Evolutionary conservation across 1,140 invertebrate genomes (phyloP).

Genomic region (Vanessa atalanta): DNA sequence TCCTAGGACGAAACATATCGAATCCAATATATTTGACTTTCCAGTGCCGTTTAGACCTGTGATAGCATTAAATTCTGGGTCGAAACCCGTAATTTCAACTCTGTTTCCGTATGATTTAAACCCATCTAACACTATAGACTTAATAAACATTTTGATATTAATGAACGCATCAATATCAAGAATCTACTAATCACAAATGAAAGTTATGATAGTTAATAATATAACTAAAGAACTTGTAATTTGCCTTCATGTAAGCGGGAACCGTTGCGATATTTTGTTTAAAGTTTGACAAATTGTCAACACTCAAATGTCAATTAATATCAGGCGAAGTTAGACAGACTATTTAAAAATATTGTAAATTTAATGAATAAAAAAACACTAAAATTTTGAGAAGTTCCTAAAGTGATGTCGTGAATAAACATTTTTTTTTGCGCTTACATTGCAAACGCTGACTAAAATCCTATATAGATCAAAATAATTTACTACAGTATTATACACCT

Average conservation of each 20-base stretch:
- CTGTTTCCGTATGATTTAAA: slow-evolving; percentile 98
- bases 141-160: slow-evolving; percentile 91
- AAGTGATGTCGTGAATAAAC: too few relatives aligned
- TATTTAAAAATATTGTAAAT: too few relatives aligned
- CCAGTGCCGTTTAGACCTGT: slow-evolving; percentile 99
- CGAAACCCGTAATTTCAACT: slow-evolving; percentile 96
- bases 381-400: too few relatives aligned
- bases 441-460: too few relatives aligned
- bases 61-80: slow-evolving; percentile 98
- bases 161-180: slow-evolving; percentile 9
- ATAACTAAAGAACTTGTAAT: background rate
- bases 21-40: slow-evolving; percentile 99
- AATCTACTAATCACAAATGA: slow-evolving; percentile 4
- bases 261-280: slow-evolving; percentile 44
- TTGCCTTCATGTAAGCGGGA: slow-evolving; percentile 4
- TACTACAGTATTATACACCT: too few relatives aligned
- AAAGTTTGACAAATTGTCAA: slow-evolving; percentile 28
- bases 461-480: too few relatives aligned
- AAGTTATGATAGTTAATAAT: background rate
- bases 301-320: background rate
- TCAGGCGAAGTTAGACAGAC: background rate
- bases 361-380: too few relatives aligned
- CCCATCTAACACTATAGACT: slow-evolving; percentile 96
- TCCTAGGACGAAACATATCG: slow-evolving; percentile 98
- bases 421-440: too few relatives aligned